Evolutionary conservation across 1,140 invertebrate genomes (phyloP).

Genomic region (Orussus abietinus): DNA sequence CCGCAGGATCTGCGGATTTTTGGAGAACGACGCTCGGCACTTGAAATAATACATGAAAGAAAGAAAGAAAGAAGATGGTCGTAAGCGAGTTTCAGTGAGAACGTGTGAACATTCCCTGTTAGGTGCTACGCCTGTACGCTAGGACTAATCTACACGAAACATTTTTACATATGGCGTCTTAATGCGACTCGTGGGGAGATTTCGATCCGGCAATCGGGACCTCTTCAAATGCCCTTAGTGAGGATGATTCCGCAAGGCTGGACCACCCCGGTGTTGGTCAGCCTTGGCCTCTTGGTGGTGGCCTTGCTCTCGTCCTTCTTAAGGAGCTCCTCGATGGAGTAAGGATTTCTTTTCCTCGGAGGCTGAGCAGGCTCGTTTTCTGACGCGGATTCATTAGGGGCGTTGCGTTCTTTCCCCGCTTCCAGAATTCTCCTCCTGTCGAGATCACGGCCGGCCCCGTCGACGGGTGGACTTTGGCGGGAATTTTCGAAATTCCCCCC

Average conservation of each 20-base stretch:
- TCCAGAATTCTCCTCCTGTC: constrained; percentile 17
- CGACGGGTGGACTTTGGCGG: constrained; percentile 25
- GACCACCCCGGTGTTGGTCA: constrained; percentile 38
- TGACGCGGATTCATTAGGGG: constrained; percentile 28
- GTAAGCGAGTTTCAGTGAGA: too few species aligned
- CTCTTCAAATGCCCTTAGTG: constrained; percentile 34
- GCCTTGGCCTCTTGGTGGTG: constrained; percentile 36
- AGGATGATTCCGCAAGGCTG: constrained; percentile 50
- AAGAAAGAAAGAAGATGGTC: too few species aligned
- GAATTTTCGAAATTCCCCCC: constrained; percentile 26
- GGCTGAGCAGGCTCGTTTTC: constrained; percentile 31
- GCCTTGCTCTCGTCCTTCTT: constrained; percentile 68
- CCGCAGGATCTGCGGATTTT: too few species aligned
- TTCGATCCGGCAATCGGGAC: too few species aligned
- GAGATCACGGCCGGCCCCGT: neutral
- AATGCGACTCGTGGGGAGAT: too few species aligned
- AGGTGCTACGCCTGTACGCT: too few species aligned
- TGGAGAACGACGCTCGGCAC: too few species aligned
- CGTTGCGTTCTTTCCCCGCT: constrained; percentile 14
- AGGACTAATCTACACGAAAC: too few species aligned
- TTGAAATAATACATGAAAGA: too few species aligned
- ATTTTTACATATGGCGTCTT: too few species aligned
- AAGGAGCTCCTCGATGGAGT: constrained; percentile 80
- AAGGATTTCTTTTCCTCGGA: constrained; percentile 70
- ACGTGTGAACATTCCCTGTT: too few species aligned